Evolutionary conservation across 2,888 invertebrate species (phyloP).

Genomic region (Torymus aiolomorphi): DNA sequence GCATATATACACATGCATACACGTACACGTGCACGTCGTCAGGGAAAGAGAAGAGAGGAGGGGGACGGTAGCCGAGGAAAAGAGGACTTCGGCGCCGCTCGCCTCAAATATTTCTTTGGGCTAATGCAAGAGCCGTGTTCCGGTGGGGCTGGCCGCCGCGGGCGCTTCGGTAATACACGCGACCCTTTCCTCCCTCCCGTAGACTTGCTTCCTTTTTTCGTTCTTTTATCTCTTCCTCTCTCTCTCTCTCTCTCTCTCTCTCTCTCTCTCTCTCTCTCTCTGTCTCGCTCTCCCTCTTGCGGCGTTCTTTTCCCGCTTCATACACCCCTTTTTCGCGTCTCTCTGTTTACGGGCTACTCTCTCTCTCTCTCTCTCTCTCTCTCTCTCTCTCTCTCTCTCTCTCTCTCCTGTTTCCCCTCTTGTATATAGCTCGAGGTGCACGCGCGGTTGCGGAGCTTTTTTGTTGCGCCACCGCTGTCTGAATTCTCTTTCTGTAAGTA

Average conservation of each 20-base stretch:
- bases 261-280: not conserved
- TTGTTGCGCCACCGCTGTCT: no score
- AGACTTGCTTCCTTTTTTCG: conserved; percentile 5
- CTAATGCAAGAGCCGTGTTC: conserved; percentile 74
- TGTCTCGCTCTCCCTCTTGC: conserved; percentile 57
- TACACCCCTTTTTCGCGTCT: no score
- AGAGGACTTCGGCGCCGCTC: no score
- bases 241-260: not conserved
- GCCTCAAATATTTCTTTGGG: conserved; percentile 69
- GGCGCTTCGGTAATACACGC: conserved; percentile 38
- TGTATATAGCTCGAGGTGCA: not conserved
- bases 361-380: not conserved
- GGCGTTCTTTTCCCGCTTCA: conserved; percentile 57
- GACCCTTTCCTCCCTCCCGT: conserved; percentile 9
- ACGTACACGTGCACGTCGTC: no score
- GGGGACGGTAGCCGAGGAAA: not conserved
- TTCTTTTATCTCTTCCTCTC: conserved; percentile 2
- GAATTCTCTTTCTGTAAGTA: no score
- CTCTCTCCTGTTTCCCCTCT: not conserved
- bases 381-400: no score
- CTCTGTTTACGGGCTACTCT: not conserved
- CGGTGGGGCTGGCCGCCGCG: conserved; percentile 26
- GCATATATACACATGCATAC: conserved; percentile 4
- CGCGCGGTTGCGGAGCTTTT: not conserved
- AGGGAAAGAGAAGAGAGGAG: not conserved